Conservation (phyloP, 2,888 invertebrate species). For the Dryomyza anilis region DNA sequence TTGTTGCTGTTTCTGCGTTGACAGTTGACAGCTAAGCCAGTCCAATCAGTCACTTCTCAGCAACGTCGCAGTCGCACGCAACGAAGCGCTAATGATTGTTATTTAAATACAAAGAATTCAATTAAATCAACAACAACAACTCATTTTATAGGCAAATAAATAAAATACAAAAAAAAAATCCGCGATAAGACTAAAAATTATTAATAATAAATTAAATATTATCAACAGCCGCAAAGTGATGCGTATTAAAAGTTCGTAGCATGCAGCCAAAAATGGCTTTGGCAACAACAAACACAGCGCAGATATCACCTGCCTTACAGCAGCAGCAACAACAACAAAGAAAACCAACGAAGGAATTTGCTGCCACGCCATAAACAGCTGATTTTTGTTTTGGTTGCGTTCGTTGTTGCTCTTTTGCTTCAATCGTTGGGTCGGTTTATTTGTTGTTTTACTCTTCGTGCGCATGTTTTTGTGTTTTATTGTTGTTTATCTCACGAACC, state of each 20-base stretch:
- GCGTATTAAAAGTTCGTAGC: background rate
- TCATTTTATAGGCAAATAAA: background rate
- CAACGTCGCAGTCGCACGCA: too few species aligned
- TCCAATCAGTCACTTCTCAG: too few species aligned
- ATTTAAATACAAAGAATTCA: background rate
- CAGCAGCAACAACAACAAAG: constrained; percentile 1
- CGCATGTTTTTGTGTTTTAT: background rate
- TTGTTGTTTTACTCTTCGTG: constrained; percentile 10
- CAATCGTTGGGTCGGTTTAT: background rate
- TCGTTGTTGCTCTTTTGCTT: background rate
- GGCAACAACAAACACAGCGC: background rate
- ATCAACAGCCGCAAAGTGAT: too few species aligned
- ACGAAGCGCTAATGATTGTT: background rate
- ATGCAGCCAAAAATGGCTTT: background rate
- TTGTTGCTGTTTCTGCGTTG: too few species aligned
- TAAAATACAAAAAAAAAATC: background rate
- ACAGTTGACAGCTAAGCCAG: too few species aligned
- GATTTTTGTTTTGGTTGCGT: constrained; percentile 34
- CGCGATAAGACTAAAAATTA: too few species aligned
- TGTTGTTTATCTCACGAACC: too few species aligned
- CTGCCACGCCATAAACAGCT: constrained; percentile 28
- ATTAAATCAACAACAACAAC: too few species aligned
- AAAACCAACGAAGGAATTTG: background rate
- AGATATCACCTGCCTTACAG: background rate
- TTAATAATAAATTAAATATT: too few species aligned